These are phyloP conservation scores for Mormyrops attenuatus DNA, from an alignment of 2,797 vertebrate genomes.

Conservation along the genomic window DNA sequence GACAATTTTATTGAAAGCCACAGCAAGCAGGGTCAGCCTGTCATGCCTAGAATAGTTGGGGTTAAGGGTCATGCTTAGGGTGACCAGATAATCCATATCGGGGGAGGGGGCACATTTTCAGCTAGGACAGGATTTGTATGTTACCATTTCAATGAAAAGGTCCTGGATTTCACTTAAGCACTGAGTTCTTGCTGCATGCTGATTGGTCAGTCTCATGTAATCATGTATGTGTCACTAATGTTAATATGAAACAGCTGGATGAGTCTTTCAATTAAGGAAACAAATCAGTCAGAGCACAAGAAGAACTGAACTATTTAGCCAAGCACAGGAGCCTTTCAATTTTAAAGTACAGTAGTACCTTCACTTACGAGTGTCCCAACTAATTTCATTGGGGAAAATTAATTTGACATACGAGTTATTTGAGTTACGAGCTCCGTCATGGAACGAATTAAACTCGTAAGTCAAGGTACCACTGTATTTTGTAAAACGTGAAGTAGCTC, in stretches of 20 bases:
- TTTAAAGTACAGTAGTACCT: no score
- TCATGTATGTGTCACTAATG: background rate
- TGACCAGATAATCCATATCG: background rate
- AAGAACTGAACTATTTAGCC: background rate
- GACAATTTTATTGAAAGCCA: background rate
- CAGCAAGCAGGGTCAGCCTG: background rate
- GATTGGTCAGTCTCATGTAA: background rate
- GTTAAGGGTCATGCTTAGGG: background rate
- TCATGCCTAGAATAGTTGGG: background rate
- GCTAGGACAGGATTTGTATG: background rate
- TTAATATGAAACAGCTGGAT: background rate
- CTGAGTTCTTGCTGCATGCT: background rate
- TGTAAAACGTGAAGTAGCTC: background rate
- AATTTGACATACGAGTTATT: no score
- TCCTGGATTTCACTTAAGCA: background rate
- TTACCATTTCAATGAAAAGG: background rate
- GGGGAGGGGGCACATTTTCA: background rate
- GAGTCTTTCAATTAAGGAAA: background rate
- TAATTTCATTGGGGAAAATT: no score
- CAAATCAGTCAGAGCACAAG: background rate
- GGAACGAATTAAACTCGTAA: no score
- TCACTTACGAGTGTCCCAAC: no score
- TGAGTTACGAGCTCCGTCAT: no score
- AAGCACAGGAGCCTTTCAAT: background rate
- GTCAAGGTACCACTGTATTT: background rate